A percentile compares a stretch with the other conserved stretches of the same genome.
Evolutionary conservation across 2,888 invertebrate species (phyloP).

Genomic region (Polyommatus icarus): DNA sequence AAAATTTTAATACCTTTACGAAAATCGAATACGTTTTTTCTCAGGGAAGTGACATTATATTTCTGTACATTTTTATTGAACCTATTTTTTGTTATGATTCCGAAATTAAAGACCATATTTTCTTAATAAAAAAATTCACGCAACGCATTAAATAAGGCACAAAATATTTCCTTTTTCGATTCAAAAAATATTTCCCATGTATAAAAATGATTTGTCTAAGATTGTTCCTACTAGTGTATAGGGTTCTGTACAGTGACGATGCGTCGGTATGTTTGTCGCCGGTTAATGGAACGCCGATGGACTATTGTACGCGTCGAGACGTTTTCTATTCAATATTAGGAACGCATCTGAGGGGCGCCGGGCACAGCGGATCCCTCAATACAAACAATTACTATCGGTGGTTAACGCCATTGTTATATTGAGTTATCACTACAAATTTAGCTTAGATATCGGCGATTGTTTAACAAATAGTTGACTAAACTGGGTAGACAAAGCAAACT

Average conservation of each 20-base stretch:
- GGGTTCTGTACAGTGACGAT: constrained; percentile 55
- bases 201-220: no score
- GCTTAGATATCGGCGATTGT: background rate
- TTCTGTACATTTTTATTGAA: no score
- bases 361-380: constrained; percentile 51
- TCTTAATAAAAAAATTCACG: no score
- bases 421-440: background rate
- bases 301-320: constrained; percentile 65
- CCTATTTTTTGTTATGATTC: no score
- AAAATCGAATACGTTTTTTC: no score
- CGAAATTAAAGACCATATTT: no score
- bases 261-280: constrained; percentile 67
- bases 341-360: constrained; percentile 49
- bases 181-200: no score
- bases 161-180: no score
- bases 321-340: constrained; percentile 74
- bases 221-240: constrained; percentile 33
- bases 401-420: background rate
- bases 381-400: constrained; percentile 45
- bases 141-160: no score
- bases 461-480: background rate
- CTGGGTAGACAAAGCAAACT: background rate
- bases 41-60: no score
- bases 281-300: constrained; percentile 77
- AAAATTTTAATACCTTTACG: no score